A percentile compares a stretch with the other conserved stretches of the same genome.
phyloP scores from a whole-genome alignment of 1,140 invertebrate species.

The Philotrypesis tridentata region DNA sequence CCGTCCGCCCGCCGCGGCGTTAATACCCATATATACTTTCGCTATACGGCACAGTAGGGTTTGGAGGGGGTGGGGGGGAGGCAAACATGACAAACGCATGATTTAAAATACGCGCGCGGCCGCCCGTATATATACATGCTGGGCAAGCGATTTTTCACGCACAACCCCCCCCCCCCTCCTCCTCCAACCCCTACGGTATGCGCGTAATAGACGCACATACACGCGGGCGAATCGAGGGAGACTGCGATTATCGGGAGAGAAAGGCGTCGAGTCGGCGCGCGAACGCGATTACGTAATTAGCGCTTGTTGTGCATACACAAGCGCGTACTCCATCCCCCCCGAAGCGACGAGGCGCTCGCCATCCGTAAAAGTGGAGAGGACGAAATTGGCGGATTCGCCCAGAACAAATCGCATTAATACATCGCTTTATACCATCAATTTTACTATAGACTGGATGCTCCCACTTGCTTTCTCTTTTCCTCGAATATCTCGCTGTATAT shows the following conservation, averaged over 20 bases:
- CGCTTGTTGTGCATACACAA: background rate
- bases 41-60: too few species aligned
- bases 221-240: too few species aligned
- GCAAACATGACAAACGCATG: background rate
- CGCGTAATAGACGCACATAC: too few species aligned
- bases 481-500: too few species aligned
- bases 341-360: background rate
- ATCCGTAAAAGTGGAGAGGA: constrained; percentile 16
- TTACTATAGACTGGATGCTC: constrained; percentile 40
- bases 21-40: background rate
- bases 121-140: too few species aligned
- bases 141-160: background rate
- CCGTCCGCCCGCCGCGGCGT: background rate
- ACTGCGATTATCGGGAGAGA: background rate
- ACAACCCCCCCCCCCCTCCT: too few species aligned
- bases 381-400: constrained; percentile 54
- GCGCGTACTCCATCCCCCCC: background rate
- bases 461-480: background rate
- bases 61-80: too few species aligned
- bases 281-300: constrained; percentile 30
- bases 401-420: constrained; percentile 65
- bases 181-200: too few species aligned
- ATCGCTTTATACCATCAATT: constrained; percentile 63
- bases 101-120: background rate
- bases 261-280: background rate